Evolutionary conservation across 1,140 invertebrate species (phyloP).

Genomic region (Bradynema listronoti): DNA sequence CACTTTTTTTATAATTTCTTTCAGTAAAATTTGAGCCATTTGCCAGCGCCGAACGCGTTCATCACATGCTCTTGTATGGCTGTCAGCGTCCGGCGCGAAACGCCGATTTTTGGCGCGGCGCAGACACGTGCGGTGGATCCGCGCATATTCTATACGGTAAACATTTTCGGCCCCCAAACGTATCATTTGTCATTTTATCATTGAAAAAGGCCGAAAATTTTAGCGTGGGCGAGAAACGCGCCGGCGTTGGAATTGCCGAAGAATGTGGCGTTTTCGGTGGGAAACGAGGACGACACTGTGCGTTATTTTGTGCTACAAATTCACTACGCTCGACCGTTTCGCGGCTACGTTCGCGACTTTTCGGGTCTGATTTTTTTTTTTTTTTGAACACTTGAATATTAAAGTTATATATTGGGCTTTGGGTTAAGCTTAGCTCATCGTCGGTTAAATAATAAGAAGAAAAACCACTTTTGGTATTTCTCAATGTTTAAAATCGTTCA

Average conservation of each 20-base stretch:
- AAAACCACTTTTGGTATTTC: no score
- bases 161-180: slow-evolving; percentile 14
- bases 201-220: slow-evolving; percentile 12
- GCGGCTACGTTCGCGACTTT: slow-evolving; percentile 50
- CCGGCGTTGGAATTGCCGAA: slow-evolving; percentile 48
- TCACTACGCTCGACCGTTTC: slow-evolving; percentile 52
- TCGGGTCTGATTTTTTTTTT: slow-evolving; percentile 34
- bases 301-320: slow-evolving; percentile 56
- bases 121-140: slow-evolving; percentile 41
- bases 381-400: no score
- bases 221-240: slow-evolving; percentile 55
- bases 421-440: no score
- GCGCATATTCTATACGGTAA: slow-evolving; percentile 53
- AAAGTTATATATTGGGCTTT: no score
- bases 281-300: slow-evolving; percentile 45
- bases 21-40: slow-evolving; percentile 53
- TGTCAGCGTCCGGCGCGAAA: slow-evolving; percentile 42
- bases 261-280: slow-evolving; percentile 48
- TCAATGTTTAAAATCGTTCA: no score
- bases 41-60: slow-evolving; percentile 53
- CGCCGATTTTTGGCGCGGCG: slow-evolving; percentile 43
- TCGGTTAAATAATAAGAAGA: no score
- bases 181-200: slow-evolving; percentile 8
- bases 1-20: slow-evolving; percentile 17
- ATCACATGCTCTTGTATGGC: slow-evolving; percentile 57